A percentile compares a stretch with the other conserved stretches of the same genome.
Conservation (phyloP, 2,797 vertebrate genomes). For the Ctenopoma kingsleyae region DNA sequence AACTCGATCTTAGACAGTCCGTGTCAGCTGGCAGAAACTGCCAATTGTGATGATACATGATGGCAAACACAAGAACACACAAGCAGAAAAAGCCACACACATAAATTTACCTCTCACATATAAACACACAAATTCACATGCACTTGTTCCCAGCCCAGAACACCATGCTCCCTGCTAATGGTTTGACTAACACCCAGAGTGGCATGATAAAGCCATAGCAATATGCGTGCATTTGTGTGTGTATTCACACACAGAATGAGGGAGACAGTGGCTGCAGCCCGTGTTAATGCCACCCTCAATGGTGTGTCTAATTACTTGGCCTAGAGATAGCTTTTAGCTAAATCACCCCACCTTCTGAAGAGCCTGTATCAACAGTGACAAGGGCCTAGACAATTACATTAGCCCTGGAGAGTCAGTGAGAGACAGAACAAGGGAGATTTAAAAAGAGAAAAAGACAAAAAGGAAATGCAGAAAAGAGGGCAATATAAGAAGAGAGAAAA, state of each 20-base stretch:
- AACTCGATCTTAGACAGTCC: conserved; percentile 70
- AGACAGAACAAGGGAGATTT: conserved; percentile 45
- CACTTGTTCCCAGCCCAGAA: conserved; percentile 71
- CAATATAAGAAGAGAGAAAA: conserved; percentile 59
- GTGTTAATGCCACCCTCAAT: conserved; percentile 85
- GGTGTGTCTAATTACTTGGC: conserved; percentile 89
- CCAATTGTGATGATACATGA: conserved; percentile 53
- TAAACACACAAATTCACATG: conserved; percentile 64
- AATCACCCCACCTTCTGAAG: conserved; percentile 88
- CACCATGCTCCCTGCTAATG: conserved; percentile 83
- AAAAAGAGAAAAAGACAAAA: conserved; percentile 45
- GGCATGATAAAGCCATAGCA: conserved; percentile 68
- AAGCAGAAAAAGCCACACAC: conserved; percentile 16
- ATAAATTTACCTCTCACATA: conserved; percentile 44
- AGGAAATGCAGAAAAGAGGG: conserved; percentile 48
- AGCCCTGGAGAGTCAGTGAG: conserved; percentile 74
- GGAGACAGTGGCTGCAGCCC: conserved; percentile 72
- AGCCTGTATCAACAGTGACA: conserved; percentile 88
- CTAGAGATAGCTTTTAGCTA: conserved; percentile 90
- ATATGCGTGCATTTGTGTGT: conserved; percentile 42
- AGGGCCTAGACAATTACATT: conserved; percentile 88
- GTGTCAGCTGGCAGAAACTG: conserved; percentile 64
- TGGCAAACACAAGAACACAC: conserved; percentile 43
- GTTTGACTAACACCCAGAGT: conserved; percentile 85
- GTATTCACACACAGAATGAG: conserved; percentile 55